Percentiles rank a stretch among this genome's conserved stretches.
phyloP scores from a whole-genome alignment of 2,888 invertebrate species.

The Icerya purchasi region DNA sequence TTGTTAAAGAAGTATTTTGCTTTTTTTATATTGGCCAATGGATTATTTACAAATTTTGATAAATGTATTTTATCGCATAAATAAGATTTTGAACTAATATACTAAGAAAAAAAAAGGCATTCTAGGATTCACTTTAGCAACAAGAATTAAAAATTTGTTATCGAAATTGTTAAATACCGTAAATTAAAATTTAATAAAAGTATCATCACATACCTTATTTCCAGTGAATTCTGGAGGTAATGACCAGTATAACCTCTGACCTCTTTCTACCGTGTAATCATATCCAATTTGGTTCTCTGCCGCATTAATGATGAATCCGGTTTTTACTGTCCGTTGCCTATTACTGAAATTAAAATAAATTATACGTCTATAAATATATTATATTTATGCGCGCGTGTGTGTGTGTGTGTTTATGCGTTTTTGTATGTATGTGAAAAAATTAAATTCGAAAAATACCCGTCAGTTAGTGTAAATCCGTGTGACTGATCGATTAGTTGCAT shows the following conservation, averaged over 20 bases:
- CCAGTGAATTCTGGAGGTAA: conserved; percentile 42
- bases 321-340: conserved; percentile 26
- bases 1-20: too few relatives aligned
- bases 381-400: too few relatives aligned
- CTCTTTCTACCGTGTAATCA: conserved; percentile 28
- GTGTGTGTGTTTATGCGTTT: too few relatives aligned
- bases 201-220: conserved; percentile 26
- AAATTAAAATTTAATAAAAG: background rate
- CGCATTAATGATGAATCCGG: conserved; percentile 32
- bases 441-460: too few relatives aligned
- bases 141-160: background rate
- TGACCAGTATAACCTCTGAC: conserved; percentile 46
- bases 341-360: conserved; percentile 21
- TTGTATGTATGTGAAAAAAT: too few relatives aligned
- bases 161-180: background rate
- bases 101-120: too few relatives aligned
- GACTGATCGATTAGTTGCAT: conserved; percentile 33
- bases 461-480: conserved; percentile 40
- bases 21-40: too few relatives aligned
- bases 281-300: conserved; percentile 40
- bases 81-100: too few relatives aligned
- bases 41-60: too few relatives aligned
- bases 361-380: too few relatives aligned
- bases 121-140: too few relatives aligned
- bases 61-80: too few relatives aligned